Conservation (phyloP, 2,888 invertebrate genomes). For the Sarcophaga rosellei region DNA sequence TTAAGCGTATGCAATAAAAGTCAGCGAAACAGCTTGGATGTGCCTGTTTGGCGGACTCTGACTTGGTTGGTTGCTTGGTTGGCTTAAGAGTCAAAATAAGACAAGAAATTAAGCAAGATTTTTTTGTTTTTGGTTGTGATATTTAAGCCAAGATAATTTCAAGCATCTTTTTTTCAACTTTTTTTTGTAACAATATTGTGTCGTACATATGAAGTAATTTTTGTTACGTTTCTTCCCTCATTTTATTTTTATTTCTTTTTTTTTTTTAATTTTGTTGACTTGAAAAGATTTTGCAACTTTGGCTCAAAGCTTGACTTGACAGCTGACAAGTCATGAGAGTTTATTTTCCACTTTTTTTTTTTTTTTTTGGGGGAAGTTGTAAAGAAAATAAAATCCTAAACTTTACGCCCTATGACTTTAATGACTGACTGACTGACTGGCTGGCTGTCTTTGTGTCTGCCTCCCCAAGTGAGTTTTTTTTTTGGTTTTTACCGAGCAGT, state of each 20-base stretch:
- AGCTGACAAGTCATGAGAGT: conserved; percentile 34
- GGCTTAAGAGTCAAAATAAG: too few species aligned
- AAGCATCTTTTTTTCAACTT: conserved; percentile 38
- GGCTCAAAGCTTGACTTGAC: conserved; percentile 46
- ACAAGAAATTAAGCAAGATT: conserved; percentile 52
- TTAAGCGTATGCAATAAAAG: neutral
- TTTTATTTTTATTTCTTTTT: conserved; percentile 18
- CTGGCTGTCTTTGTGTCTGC: neutral
- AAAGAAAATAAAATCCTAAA: conserved; percentile 23
- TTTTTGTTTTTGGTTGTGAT: conserved; percentile 41
- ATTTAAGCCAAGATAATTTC: conserved; percentile 49
- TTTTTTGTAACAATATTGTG: conserved; percentile 6
- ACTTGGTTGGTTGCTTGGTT: too few species aligned
- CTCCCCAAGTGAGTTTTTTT: conserved; percentile 16
- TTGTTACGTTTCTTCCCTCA: conserved; percentile 33
- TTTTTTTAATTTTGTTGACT: conserved; percentile 39
- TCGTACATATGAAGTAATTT: conserved; percentile 66
- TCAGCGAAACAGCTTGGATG: neutral
- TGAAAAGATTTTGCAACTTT: conserved; percentile 63
- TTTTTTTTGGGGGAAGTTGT: conserved; percentile 52
- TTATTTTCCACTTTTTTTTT: conserved; percentile 18
- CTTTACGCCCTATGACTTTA: conserved; percentile 63
- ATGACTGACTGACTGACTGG: neutral
- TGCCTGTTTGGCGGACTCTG: conserved; percentile 7
- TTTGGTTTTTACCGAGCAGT: neutral